Percentiles rank a stretch among this genome's conserved stretches.
These are phyloP conservation scores for Halcyon smyrnensis DNA, from an alignment of 2,797 vertebrate genomes.

Conservation along the genomic window DNA sequence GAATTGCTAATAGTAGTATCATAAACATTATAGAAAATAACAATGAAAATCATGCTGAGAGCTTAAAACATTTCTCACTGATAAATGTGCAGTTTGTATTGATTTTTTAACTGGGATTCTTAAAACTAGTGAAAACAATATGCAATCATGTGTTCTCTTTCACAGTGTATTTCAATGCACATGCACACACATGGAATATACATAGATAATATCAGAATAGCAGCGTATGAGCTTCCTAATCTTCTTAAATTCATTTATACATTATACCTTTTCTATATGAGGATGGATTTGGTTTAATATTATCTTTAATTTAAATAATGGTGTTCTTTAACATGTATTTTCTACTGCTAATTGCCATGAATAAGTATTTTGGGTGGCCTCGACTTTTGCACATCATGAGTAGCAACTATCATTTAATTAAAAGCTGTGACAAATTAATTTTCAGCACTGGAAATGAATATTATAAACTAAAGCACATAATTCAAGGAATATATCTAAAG, in stretches of 20 bases:
- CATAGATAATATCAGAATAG: background rate
- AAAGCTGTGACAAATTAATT: background rate
- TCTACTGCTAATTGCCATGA: background rate
- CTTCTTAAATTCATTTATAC: background rate
- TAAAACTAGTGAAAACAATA: background rate
- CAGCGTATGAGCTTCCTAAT: background rate
- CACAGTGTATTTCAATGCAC: background rate
- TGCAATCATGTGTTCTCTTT: background rate
- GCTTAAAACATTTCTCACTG: background rate
- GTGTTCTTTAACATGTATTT: background rate
- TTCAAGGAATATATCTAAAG: background rate
- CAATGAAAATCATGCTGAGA: background rate
- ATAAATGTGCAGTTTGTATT: background rate
- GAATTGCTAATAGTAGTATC: background rate
- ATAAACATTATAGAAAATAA: background rate
- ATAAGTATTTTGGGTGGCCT: background rate
- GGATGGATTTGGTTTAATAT: background rate
- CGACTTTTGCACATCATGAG: background rate
- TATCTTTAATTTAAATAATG: background rate
- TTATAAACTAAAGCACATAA: background rate
- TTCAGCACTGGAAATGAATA: background rate
- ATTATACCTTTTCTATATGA: background rate
- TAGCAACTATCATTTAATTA: background rate
- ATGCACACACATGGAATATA: background rate
- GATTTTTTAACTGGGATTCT: background rate